Conservation (phyloP, 2,113 vertebrate genomes). For the Puffinus mauretanicus region DNA sequence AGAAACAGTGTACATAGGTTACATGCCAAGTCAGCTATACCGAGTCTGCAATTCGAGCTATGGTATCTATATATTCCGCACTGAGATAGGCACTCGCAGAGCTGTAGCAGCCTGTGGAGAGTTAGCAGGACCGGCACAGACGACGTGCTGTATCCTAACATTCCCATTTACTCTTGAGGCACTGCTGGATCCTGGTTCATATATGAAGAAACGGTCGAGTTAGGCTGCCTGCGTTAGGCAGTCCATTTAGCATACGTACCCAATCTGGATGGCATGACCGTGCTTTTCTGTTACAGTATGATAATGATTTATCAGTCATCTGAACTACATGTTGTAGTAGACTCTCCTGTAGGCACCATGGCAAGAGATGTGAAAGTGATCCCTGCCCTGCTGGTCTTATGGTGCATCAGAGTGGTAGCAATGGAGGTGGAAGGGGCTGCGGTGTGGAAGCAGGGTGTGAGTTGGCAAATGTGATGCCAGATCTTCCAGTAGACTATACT, state of each 20-base stretch:
- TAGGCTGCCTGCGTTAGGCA: not conserved
- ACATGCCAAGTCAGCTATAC: not conserved
- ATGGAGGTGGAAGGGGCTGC: not conserved
- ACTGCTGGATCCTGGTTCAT: not conserved
- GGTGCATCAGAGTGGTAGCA: not conserved
- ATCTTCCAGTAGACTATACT: not conserved
- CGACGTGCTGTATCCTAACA: not conserved
- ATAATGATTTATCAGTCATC: not conserved
- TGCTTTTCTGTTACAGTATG: not conserved
- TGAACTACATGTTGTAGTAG: not conserved
- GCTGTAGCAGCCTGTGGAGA: not conserved
- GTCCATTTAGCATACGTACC: too few relatives aligned
- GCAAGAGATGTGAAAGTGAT: not conserved
- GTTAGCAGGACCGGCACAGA: accelerated
- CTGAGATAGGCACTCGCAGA: not conserved
- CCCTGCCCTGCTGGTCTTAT: not conserved
- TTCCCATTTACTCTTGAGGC: not conserved
- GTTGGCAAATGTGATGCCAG: not conserved
- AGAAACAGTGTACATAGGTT: not conserved
- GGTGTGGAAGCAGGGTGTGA: not conserved
- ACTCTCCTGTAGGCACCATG: not conserved
- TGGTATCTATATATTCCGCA: not conserved
- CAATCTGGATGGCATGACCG: not conserved
- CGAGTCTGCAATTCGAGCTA: accelerated
- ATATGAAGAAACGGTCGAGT: not conserved